phyloP scores from a whole-genome alignment of 37 sponge, comb jelly and placozoan species.

The Ephydatia muelleri region DNA sequence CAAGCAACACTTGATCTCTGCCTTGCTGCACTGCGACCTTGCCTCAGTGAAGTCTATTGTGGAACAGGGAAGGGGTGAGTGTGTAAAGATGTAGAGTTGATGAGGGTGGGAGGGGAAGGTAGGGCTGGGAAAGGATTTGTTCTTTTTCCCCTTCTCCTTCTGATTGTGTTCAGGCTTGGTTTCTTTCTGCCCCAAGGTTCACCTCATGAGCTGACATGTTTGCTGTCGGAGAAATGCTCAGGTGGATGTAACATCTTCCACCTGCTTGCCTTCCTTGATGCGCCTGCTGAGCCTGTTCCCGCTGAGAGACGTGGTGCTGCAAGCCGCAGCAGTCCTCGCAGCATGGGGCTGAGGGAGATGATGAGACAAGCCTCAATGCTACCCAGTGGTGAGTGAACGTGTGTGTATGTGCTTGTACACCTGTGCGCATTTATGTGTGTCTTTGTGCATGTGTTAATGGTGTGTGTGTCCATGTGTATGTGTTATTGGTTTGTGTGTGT shows the following conservation, averaged over 20 bases:
- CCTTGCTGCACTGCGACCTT: slow-evolving; percentile 44
- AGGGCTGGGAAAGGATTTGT: too few species aligned
- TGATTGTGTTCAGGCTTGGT: not conserved
- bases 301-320: slow-evolving; percentile 25
- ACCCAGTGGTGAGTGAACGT: slow-evolving; percentile 12
- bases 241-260: slow-evolving; percentile 83
- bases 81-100: not conserved
- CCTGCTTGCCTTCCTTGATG: slow-evolving; percentile 42
- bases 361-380: slow-evolving; percentile 65
- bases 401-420: not conserved
- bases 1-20: slow-evolving; percentile 52
- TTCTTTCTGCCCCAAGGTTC: slow-evolving; percentile 6
- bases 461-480: too few species aligned
- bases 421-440: too few species aligned
- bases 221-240: slow-evolving; percentile 52
- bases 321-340: slow-evolving; percentile 23
- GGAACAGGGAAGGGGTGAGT: slow-evolving; percentile 17
- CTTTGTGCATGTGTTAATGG: not conserved
- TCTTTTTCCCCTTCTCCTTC: too few species aligned
- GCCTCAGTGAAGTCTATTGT: slow-evolving; percentile 18
- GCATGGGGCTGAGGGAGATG: slow-evolving; percentile 53
- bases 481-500: not conserved
- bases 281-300: slow-evolving; percentile 45
- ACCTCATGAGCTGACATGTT: not conserved
- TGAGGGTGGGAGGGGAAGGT: not conserved